Evolutionary conservation across 35 echinoderm and acorn worm species (phyloP), one percentile per base, ranked within the genome.

Genomic region (Ophiothrix spiculata): DNA sequence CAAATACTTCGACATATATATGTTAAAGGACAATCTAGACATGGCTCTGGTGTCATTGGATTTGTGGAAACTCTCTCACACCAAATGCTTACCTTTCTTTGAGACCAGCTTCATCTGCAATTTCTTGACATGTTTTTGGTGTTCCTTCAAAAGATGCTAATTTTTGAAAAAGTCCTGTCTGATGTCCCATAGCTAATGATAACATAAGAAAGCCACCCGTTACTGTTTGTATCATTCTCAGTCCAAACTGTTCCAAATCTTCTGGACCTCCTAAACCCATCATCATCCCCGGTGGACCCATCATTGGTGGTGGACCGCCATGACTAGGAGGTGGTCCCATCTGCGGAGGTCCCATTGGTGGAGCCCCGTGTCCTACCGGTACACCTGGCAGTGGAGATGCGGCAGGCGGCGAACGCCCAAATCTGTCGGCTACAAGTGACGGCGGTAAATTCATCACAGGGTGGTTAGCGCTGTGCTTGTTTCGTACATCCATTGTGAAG

Each of bases 31-130:
- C n/a, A n/a, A n/a, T n/a, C n/a, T n/a, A n/a, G n/a, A n/a, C n/a
- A n/a, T n/a, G n/a, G n/a, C n/a, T n/a, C n/a, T n/a, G n/a, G n/a
- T n/a, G n/a, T n/a, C n/a, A n/a, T n/a, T n/a, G n/a, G n/a, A n/a
- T n/a, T n/a, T n/a, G n/a, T n/a, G n/a, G n/a, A n/a, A n/a, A n/a
- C n/a, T n/a, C n/a, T n/a, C n/a, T n/a, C n/a, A n/a, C n/a, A n/a
- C n/a, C n/a, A n/a, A n/a, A n/a, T n/a, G 32, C 84, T 64, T 90
- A 99, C 96, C 96, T 86, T 84, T 99, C 96, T 92, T 99, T 99
- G 19, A 99, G 75, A 40, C 96, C 96, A 40, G 92, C 86, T 79
- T 83, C 92, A 38, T 89, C 89, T 60, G 96, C 92, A 4, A 99
- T 99, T 91, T 99, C 96, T 82, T 94, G 86, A 25, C 89, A 99